phyloP scores from a whole-genome alignment of 1,140 invertebrate species.

The Zophobas morio region DNA sequence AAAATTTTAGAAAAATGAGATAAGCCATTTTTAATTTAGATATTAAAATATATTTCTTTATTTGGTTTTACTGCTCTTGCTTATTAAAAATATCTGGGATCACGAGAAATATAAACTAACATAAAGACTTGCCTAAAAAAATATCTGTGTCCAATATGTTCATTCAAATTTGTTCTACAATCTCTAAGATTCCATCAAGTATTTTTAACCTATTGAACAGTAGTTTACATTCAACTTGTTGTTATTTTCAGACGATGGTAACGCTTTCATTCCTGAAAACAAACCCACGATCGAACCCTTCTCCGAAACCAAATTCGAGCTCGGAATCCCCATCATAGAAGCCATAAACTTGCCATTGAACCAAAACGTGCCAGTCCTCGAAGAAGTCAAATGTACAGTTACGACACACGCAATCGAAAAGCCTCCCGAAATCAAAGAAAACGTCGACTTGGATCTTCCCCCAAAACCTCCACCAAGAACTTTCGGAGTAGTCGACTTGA shows the following conservation, averaged over 20 bases:
- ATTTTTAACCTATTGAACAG: too few relatives aligned
- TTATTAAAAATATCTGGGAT: too few relatives aligned
- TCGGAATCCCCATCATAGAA: constrained; percentile 60
- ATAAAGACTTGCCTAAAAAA: too few relatives aligned
- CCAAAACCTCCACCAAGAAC: constrained; percentile 68
- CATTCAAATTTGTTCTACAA: too few relatives aligned
- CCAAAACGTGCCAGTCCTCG: neutral
- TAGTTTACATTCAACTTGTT: neutral
- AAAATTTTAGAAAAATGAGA: too few relatives aligned
- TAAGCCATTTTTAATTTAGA: too few relatives aligned
- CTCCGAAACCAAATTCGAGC: constrained; percentile 59
- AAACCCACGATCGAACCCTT: constrained; percentile 21
- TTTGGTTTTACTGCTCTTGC: too few relatives aligned
- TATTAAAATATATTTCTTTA: too few relatives aligned
- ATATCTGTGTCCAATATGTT: too few relatives aligned
- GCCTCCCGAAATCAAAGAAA: constrained; percentile 47
- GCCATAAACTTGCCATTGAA: constrained; percentile 25
- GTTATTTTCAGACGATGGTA: constrained; percentile 38
- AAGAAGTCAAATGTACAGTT: constrained; percentile 23
- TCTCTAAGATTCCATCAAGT: too few relatives aligned
- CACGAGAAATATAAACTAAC: too few relatives aligned
- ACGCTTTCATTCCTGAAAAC: constrained; percentile 18
- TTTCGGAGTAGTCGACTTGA: constrained; percentile 52
- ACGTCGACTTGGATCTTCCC: constrained; percentile 61
- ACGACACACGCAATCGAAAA: constrained; percentile 18